Conservation (phyloP, 2,797 vertebrate genomes). For the Antennarius maculatus region DNA sequence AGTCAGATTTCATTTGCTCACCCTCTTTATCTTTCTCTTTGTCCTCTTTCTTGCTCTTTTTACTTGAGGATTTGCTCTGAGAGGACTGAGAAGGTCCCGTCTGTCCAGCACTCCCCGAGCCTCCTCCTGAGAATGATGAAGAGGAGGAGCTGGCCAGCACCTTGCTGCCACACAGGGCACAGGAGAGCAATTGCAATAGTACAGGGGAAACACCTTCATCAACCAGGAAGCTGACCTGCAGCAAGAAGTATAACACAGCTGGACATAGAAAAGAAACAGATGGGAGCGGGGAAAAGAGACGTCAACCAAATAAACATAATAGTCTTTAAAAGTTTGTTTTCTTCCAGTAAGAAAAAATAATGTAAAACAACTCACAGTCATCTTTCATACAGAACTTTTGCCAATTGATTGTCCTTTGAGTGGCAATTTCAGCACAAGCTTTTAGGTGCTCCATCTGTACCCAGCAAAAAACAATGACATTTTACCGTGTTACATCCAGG, state of each 20-base stretch:
- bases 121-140: conserved; percentile 75
- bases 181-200: conserved; percentile 95
- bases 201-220: conserved; percentile 97
- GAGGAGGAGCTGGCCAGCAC: conserved; percentile 85
- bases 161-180: conserved; percentile 98
- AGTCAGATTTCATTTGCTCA: conserved; percentile 61
- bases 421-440: conserved; percentile 97
- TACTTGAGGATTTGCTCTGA: conserved; percentile 95
- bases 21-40: conserved; percentile 98
- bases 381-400: conserved; percentile 99
- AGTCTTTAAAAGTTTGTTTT: neutral
- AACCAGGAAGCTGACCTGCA: conserved; percentile 98
- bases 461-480: conserved; percentile 3
- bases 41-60: conserved; percentile 99
- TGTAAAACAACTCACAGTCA: conserved; percentile 87
- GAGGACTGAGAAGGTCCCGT: conserved; percentile 86
- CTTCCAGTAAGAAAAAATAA: conserved; percentile 3
- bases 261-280: conserved; percentile 33
- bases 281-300: neutral
- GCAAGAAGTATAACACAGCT: conserved; percentile 98
- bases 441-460: conserved; percentile 97
- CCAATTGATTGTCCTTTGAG: conserved; percentile 97
- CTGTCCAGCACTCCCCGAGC: conserved; percentile 79
- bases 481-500: neutral
- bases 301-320: neutral